phyloP scores from a whole-genome alignment of 2,797 vertebrate genomes.

The Gymnothorax reevesii region DNA sequence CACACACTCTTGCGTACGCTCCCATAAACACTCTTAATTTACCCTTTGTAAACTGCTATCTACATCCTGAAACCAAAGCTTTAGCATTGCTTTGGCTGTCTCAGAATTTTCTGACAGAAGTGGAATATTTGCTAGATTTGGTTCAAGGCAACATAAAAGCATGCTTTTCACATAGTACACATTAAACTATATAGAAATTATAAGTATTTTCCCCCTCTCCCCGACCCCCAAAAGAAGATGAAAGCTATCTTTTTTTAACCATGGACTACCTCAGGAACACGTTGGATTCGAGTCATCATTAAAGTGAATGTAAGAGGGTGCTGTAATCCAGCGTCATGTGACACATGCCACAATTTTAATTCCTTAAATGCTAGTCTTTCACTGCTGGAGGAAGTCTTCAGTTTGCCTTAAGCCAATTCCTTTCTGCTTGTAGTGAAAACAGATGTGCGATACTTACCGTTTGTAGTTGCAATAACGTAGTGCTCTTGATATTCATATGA shows the following conservation, averaged over 20 bases:
- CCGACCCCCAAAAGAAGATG: background rate
- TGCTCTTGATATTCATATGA: constrained; percentile 16
- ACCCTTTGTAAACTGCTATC: background rate
- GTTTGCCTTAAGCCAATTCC: constrained; percentile 52
- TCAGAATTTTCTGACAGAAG: background rate
- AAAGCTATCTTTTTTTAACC: constrained; percentile 43
- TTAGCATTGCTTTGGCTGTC: background rate
- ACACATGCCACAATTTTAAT: constrained; percentile 38
- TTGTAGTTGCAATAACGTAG: constrained; percentile 15
- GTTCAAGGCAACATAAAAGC: background rate
- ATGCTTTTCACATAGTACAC: background rate
- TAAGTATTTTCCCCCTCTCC: background rate
- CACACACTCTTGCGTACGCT: background rate
- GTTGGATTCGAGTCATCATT: constrained; percentile 30
- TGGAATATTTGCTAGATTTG: background rate
- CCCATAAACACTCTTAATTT: background rate
- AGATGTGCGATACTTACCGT: constrained; percentile 5
- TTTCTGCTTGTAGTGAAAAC: constrained; percentile 21
- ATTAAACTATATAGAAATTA: background rate
- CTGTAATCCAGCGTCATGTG: constrained; percentile 33
- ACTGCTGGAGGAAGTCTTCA: constrained; percentile 20
- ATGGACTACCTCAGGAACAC: constrained; percentile 58
- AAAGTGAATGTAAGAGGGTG: constrained; percentile 37
- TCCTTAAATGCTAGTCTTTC: constrained; percentile 24
- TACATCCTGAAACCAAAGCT: background rate